Percentiles rank a stretch among this genome's conserved stretches.
phyloP scores from a whole-genome alignment of 2,888 invertebrate species.

The Drosophila dives region DNA sequence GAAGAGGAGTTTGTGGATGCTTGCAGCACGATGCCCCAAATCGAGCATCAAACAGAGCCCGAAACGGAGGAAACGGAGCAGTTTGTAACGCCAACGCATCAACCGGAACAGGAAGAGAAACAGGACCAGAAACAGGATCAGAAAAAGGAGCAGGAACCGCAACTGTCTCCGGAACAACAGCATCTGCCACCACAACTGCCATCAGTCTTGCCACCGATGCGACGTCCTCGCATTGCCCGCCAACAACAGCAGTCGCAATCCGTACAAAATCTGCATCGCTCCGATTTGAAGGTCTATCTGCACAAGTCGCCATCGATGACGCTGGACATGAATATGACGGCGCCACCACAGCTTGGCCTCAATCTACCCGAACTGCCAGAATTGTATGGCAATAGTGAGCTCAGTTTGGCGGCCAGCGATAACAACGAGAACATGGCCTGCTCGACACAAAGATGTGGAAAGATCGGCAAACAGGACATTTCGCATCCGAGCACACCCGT shows the following conservation, averaged over 20 bases:
- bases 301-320: slow-evolving; percentile 83
- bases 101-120: slow-evolving; percentile 35
- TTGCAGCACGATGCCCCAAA: slow-evolving; percentile 68
- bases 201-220: slow-evolving; percentile 18
- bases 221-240: slow-evolving; percentile 49
- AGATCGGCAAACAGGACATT: not conserved
- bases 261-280: slow-evolving; percentile 82
- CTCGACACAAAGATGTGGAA: not conserved
- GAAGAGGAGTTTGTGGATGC: slow-evolving; percentile 84
- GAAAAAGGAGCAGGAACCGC: not conserved
- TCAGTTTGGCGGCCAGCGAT: slow-evolving; percentile 66
- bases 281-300: slow-evolving; percentile 82
- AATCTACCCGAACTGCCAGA: slow-evolving; percentile 77
- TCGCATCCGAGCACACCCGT: not conserved
- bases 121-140: not conserved
- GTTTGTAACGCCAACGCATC: slow-evolving; percentile 48
- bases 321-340: slow-evolving; percentile 69
- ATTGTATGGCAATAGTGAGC: slow-evolving; percentile 68
- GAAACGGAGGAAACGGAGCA: slow-evolving; percentile 32
- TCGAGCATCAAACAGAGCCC: slow-evolving; percentile 21
- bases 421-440: slow-evolving; percentile 76
- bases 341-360: slow-evolving; percentile 66
- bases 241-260: slow-evolving; percentile 81
- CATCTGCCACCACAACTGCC: not conserved
- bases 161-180: slow-evolving; percentile 19